These are phyloP conservation scores for Epirrhoe alternata DNA, from an alignment of 2,888 invertebrate species.

Conservation along the genomic window DNA sequence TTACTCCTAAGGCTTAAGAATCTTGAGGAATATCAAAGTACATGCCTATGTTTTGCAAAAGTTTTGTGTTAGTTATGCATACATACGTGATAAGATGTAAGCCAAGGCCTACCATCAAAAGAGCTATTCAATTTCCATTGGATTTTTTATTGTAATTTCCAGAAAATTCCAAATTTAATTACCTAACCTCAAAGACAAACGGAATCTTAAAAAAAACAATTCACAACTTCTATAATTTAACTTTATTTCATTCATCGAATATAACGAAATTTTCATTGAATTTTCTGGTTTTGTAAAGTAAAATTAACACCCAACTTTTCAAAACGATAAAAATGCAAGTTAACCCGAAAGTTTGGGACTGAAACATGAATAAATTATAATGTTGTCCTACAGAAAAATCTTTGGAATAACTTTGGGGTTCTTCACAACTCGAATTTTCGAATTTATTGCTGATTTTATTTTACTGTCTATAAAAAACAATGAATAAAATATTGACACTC, in stretches of 20 bases:
- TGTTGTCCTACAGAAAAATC: conserved; percentile 51
- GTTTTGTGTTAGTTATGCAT: too few relatives aligned
- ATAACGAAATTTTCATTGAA: conserved; percentile 37
- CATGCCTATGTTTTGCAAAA: too few relatives aligned
- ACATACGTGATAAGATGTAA: too few relatives aligned
- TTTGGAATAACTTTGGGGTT: conserved; percentile 37
- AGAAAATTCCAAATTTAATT: background rate
- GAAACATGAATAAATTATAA: conserved; percentile 63
- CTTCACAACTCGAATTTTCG: conserved; percentile 18
- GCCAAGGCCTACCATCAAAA: too few relatives aligned
- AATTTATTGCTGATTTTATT: background rate
- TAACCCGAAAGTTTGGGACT: conserved; percentile 41
- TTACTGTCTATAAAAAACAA: conserved; percentile 3
- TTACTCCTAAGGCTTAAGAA: too few relatives aligned
- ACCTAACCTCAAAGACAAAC: conserved; percentile 3
- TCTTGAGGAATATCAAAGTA: too few relatives aligned
- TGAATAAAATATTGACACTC: background rate
- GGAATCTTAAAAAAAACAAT: conserved; percentile 20
- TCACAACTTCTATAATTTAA: conserved; percentile 27
- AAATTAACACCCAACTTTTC: conserved; percentile 44
- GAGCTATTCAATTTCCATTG: too few relatives aligned
- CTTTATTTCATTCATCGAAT: conserved; percentile 33
- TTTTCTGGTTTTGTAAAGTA: conserved; percentile 38
- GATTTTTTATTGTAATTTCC: background rate
- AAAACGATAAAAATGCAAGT: conserved; percentile 44